Conservation (phyloP, 2,888 invertebrate genomes). For the Sussaba pulchella region DNA sequence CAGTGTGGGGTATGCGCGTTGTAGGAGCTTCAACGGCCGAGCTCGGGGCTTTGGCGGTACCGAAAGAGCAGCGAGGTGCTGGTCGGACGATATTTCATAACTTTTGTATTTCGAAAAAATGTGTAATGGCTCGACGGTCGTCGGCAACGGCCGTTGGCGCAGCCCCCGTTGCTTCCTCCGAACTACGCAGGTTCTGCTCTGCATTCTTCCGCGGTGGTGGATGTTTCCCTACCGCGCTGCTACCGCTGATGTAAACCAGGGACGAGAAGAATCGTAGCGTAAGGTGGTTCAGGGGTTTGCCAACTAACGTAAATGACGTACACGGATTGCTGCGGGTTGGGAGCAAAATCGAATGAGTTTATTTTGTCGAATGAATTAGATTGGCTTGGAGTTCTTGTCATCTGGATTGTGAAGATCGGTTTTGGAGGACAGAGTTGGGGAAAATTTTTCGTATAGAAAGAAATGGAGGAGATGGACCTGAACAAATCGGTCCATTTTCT, state of each 20-base stretch:
- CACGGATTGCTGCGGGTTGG: no score
- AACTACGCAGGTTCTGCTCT: conserved; percentile 33
- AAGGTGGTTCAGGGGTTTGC: no score
- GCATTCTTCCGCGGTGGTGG: conserved; percentile 16
- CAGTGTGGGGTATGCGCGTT: neutral
- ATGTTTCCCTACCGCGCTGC: neutral
- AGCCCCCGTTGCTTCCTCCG: conserved; percentile 53
- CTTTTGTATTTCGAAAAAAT: conserved; percentile 83
- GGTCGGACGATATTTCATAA: conserved; percentile 83
- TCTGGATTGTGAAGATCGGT: no score
- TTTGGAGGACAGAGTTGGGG: no score
- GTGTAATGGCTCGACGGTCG: conserved; percentile 69
- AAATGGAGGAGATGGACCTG: no score
- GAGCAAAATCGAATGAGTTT: no score
- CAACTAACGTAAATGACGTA: no score
- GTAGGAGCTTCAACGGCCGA: neutral
- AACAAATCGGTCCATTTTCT: no score
- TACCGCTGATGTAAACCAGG: neutral
- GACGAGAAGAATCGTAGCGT: no score
- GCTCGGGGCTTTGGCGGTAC: neutral
- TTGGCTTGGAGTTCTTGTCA: no score
- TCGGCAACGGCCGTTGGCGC: neutral
- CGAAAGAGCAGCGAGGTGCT: conserved; percentile 38
- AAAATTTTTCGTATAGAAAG: no score
- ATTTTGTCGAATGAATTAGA: no score